Percentiles rank a stretch among this genome's conserved stretches.
Evolutionary conservation across 2,888 invertebrate species (phyloP).

Genomic region (Polymixis flavicincta): DNA sequence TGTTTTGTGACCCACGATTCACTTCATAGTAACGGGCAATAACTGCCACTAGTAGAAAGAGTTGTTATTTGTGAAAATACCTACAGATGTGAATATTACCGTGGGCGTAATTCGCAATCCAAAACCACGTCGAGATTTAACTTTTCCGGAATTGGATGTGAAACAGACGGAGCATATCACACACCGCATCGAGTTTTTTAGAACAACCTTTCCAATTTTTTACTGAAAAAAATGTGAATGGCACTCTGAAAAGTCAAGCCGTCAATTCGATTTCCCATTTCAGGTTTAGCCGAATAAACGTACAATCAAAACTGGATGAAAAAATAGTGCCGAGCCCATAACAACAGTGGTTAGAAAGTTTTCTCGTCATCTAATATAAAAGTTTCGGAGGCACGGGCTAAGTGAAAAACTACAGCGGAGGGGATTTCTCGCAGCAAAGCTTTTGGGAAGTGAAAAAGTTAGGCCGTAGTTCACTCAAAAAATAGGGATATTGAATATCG

Average conservation of each 20-base stretch:
- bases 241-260: slow-evolving; percentile 25
- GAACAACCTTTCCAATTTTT: slow-evolving; percentile 35
- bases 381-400: slow-evolving; percentile 71
- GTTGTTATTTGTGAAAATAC: not conserved
- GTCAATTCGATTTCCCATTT: slow-evolving; percentile 44
- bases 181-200: slow-evolving; percentile 25
- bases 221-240: slow-evolving; percentile 25
- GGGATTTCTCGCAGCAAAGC: slow-evolving; percentile 63
- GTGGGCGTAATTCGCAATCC: not conserved
- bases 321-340: slow-evolving; percentile 51
- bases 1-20: slow-evolving; percentile 11
- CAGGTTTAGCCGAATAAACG: slow-evolving; percentile 35
- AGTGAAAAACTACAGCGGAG: slow-evolving; percentile 77
- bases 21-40: slow-evolving; percentile 1
- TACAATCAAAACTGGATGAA: slow-evolving; percentile 51
- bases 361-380: slow-evolving; percentile 77
- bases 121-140: slow-evolving; percentile 12
- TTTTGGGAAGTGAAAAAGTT: slow-evolving; percentile 63
- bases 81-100: not conserved
- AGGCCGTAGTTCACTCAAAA: slow-evolving; percentile 49
- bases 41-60: not conserved
- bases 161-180: slow-evolving; percentile 23
- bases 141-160: slow-evolving; percentile 23
- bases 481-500: slow-evolving; percentile 29
- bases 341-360: slow-evolving; percentile 66